These are phyloP conservation scores for Bombus confusus DNA, from an alignment of 1,140 invertebrate genomes.

Conservation along the genomic window DNA sequence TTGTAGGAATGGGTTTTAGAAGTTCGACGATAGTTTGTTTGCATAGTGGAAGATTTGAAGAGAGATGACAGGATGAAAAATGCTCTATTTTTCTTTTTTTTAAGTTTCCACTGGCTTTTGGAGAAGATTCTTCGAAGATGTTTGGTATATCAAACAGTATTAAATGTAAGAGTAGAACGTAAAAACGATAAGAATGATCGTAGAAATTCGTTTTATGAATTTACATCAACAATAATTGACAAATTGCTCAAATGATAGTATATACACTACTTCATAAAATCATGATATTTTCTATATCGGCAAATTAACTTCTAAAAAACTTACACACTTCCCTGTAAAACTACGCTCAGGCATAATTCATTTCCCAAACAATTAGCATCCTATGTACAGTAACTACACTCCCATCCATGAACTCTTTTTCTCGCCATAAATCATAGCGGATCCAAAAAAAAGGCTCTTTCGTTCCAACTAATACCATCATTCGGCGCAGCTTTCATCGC, in stretches of 20 bases:
- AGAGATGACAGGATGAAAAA: too few relatives aligned
- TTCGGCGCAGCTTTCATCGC: constrained; percentile 4
- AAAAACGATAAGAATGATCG: too few relatives aligned
- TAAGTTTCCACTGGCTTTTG: too few relatives aligned
- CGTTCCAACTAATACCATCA: background rate
- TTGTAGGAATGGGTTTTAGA: too few relatives aligned
- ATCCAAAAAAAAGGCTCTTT: background rate
- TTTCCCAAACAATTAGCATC: background rate
- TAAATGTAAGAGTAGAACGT: too few relatives aligned
- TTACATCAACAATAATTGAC: background rate
- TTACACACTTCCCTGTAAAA: background rate
- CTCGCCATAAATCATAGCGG: background rate
- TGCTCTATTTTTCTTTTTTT: too few relatives aligned
- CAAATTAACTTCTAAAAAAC: background rate
- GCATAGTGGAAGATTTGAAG: too few relatives aligned
- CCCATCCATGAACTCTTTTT: background rate
- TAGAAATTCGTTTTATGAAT: background rate
- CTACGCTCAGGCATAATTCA: background rate
- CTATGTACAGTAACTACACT: too few relatives aligned
- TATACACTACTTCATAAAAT: background rate
- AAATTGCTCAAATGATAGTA: background rate
- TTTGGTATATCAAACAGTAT: too few relatives aligned
- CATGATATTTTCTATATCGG: background rate
- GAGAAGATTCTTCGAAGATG: too few relatives aligned
- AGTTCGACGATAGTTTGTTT: too few relatives aligned